Base-by-base conservation (phyloP, 2,113 vertebrate species). In the Vulpes lagopus region DNA sequence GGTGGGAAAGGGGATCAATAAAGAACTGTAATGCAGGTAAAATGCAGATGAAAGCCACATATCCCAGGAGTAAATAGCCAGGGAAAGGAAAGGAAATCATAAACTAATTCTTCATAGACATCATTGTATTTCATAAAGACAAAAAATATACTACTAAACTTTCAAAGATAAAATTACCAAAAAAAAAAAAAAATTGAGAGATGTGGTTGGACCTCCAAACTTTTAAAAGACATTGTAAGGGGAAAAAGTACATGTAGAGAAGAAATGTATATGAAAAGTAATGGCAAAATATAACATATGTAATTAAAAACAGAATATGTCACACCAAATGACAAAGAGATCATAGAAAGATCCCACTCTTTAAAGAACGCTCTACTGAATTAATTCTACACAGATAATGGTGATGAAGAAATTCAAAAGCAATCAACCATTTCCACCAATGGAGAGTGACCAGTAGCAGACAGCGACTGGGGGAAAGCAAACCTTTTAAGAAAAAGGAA, bases 131-230 rank as follows among this genome's bases (percentile, higher is more conserved):
- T 35, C 53, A 12, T 53, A 80, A 86, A 62, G 67, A 25, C 8
- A 49, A 93, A 53, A 53, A 49, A 53, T 8, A 85, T 60, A 69
- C 17, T 23, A 71, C 27, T n/a, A 76, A 93, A n/a, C 1, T 76
- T 93, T 67, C 22, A 76, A 82, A 86, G 11, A 53, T 62, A 11
- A 89, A 89, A 87, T 89, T 86, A 78, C 1, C 3, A 38, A 4
- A 71, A 96, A 94, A 60, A 5, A 74, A 4, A 78, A 95, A 38
- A 71, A 92, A 64, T 86, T 38, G 92, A 81, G 65, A 92, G 11
- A 49, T 27, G 12, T 84, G 43, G 1, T 22, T 65, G 30, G 19
- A 55, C 30, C n/a, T 73, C 49, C 11, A 74, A 92, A 67, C 20
- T 71, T 86, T 88, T 62, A 71, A 89, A 84, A 89, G 11, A 65